Evolutionary conservation across 2,888 invertebrate genomes (phyloP).

Genomic region (Pogonocherus hispidulus): DNA sequence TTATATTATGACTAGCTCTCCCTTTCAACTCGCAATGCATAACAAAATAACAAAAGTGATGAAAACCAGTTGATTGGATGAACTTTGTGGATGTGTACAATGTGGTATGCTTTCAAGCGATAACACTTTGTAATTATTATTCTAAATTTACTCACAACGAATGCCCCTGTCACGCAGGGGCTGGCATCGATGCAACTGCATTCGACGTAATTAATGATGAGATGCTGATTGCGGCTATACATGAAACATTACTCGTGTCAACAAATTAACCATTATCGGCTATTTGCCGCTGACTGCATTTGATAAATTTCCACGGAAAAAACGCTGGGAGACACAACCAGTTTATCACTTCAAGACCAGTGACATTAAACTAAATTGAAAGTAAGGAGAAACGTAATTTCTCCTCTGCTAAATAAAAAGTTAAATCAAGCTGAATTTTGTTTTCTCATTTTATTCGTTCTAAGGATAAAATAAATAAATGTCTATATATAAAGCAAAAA

Average conservation of each 20-base stretch:
- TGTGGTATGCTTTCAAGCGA: background rate
- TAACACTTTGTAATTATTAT: constrained; percentile 12
- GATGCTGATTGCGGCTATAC: constrained; percentile 7
- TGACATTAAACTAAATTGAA: background rate
- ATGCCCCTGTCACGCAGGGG: background rate
- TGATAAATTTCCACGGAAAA: background rate
- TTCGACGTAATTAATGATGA: constrained; percentile 21
- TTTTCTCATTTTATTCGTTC: too few species aligned
- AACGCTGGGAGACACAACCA: background rate
- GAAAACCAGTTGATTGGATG: background rate
- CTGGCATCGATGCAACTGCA: constrained; percentile 13
- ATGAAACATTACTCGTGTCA: constrained; percentile 17
- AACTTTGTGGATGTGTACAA: background rate
- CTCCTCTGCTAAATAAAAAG: too few species aligned
- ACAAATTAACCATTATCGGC: constrained; percentile 10
- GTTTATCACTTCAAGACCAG: background rate
- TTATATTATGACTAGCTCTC: too few species aligned
- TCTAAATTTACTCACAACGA: constrained; percentile 7
- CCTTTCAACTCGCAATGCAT: too few species aligned
- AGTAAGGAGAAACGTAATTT: too few species aligned
- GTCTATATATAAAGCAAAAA: too few species aligned
- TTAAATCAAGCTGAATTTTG: too few species aligned
- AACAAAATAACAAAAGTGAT: background rate
- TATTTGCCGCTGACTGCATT: background rate
- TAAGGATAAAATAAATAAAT: too few species aligned